Conservation (phyloP, 2,797 vertebrate species). For the Coranthus polyacanthus region DNA sequence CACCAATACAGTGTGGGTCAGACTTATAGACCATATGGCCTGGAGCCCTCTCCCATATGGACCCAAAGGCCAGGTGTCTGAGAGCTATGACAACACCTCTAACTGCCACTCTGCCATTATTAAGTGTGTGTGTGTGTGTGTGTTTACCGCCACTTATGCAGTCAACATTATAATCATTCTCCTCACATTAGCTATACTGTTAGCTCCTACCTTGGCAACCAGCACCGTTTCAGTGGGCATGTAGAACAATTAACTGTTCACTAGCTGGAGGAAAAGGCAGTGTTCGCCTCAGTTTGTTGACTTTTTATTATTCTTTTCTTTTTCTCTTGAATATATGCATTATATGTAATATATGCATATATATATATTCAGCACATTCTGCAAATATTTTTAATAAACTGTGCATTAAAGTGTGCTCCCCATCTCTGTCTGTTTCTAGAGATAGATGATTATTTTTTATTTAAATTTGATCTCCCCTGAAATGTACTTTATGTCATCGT, state of each 20-base stretch:
- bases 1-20: constrained; percentile 37
- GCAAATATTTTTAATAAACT: neutral
- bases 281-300: constrained; percentile 3
- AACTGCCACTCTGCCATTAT: constrained; percentile 57
- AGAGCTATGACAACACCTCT: constrained; percentile 57
- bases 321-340: neutral
- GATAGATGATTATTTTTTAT: no score
- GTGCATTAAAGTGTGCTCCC: neutral
- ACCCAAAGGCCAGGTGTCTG: constrained; percentile 59
- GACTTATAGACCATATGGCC: constrained; percentile 72
- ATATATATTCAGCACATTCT: no score
- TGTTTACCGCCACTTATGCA: constrained; percentile 27
- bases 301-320: neutral
- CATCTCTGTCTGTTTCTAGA: constrained; percentile 12
- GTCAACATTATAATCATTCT: constrained; percentile 18
- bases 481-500: constrained; percentile 19
- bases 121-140: constrained; percentile 11
- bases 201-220: constrained; percentile 43
- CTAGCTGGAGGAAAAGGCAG: constrained; percentile 1
- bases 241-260: constrained; percentile 35
- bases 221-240: constrained; percentile 25
- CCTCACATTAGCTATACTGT: constrained; percentile 35
- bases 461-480: neutral
- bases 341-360: neutral
- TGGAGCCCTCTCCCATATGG: constrained; percentile 62